phyloP scores from a whole-genome alignment of 2,888 invertebrate genomes.

The Drosophila meridionalis region DNA sequence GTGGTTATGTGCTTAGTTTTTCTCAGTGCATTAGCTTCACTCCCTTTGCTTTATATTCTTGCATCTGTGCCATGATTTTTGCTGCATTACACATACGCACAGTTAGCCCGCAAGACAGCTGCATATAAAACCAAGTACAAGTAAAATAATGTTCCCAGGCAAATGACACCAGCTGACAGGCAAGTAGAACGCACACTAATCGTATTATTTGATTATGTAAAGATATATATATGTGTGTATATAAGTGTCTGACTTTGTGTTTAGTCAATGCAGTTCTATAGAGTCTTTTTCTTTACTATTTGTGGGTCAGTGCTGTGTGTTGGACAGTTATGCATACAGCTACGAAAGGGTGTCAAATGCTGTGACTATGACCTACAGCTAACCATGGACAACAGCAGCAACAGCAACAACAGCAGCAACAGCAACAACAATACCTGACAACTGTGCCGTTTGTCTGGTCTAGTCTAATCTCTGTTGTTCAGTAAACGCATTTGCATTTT shows the following conservation, averaged over 20 bases:
- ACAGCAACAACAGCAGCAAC: not conserved
- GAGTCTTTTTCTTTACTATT: conserved; percentile 15
- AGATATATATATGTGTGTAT: conserved; percentile 1
- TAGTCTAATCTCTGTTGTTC: conserved; percentile 52
- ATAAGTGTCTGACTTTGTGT: not conserved
- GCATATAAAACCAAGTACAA: conserved; percentile 2
- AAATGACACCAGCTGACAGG: conserved; percentile 24
- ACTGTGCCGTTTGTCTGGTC: conserved; percentile 55
- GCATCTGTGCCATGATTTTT: conserved; percentile 30
- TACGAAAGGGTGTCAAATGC: conserved; percentile 66
- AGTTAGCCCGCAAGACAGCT: conserved; percentile 41
- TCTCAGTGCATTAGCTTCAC: conserved; percentile 2
- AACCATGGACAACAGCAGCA: conserved; percentile 20
- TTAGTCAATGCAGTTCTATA: conserved; percentile 20
- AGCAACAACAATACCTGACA: conserved; percentile 12
- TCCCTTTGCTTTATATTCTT: not conserved
- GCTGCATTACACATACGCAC: conserved; percentile 56
- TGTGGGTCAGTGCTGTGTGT: conserved; percentile 41
- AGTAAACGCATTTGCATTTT: conserved; percentile 66
- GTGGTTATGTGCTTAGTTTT: not conserved
- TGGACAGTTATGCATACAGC: conserved; percentile 31
- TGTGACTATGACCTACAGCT: conserved; percentile 63
- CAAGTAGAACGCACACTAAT: conserved; percentile 30
- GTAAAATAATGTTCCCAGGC: conserved; percentile 15
- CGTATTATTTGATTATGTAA: conserved; percentile 49